Percentiles rank a stretch among this genome's conserved stretches.
phyloP scores from a whole-genome alignment of 2,113 vertebrate species.

The Amblyornis subalaris region DNA sequence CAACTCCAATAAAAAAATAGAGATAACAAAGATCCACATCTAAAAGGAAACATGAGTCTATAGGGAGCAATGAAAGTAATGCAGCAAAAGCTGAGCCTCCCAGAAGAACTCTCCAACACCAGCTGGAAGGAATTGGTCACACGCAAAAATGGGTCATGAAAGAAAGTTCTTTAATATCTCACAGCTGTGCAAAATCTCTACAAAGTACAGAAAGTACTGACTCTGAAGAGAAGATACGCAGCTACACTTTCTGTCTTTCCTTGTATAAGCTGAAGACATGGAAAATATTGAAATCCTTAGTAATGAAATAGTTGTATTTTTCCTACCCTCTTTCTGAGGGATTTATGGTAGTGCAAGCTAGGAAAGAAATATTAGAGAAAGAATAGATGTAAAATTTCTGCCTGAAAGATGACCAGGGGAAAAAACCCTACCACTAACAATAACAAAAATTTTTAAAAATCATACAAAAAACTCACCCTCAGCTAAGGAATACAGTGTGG shows the following conservation, averaged over 20 bases:
- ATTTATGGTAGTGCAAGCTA: background rate
- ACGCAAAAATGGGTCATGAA: background rate
- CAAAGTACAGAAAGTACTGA: background rate
- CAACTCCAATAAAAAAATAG: background rate
- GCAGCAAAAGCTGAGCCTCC: background rate
- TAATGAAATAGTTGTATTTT: background rate
- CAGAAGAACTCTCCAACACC: background rate
- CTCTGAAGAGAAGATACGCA: background rate
- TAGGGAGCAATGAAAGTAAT: background rate
- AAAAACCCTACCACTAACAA: rapidly evolving
- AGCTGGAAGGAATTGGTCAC: background rate
- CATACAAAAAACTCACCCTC: rapidly evolving
- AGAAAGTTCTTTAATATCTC: background rate
- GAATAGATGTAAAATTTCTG: background rate
- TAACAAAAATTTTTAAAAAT: background rate
- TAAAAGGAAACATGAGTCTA: background rate
- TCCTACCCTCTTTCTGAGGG: background rate
- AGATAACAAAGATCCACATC: background rate
- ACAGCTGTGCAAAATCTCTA: background rate
- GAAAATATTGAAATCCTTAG: background rate
- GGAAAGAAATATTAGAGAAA: background rate
- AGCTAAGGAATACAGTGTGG: background rate
- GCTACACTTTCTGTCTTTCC: background rate
- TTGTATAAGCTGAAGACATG: background rate
- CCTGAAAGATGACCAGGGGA: background rate